Evolutionary conservation across 2,888 invertebrate genomes (phyloP), one percentile per base, ranked within the genome.

Genomic region (Elmis aenea): DNA sequence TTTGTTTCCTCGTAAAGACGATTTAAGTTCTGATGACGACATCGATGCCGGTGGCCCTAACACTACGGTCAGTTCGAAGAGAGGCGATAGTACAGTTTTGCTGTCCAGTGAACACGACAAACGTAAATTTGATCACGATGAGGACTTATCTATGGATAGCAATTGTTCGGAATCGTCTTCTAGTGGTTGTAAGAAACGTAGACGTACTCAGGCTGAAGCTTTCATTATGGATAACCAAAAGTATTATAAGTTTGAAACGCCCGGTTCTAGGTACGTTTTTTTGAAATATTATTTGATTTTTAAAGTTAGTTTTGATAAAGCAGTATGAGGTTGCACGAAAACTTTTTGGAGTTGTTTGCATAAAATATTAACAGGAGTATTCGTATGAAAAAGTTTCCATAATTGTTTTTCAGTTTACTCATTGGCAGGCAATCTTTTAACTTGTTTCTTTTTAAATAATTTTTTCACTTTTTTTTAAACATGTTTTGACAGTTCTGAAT

Each of bases 1-100:
- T 59, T 81, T 90, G 78, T 90, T 90, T 58, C 83, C 87, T 0
- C 80, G 77, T 50, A 73, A 77, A 22, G 78, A 80, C 10, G 79
- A 79, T 37, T 71, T 72, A 0, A 71, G 70, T 36, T 75, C 74
- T 12, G 72, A 72, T 1, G 75, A 74, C 3, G 67, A 68, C 5
- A 78, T 78, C 0, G 76, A 75, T 45, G 61, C 64, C 9, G 69
- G 73, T 25, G 71, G 71, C 2, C 70, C 72, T 4, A 72, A 70
- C 53, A 8, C 57, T 42, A 50, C 51, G 1, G 45, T 39, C n/a
- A 52, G 46, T 28, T 38, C 38, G 9, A 45, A 26, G 13, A 46
- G 42, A 13, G 42, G 39, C n/a, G 51, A 52, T 18, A 51, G 45
- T 26, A 45, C 48, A 5, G 24, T 51, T 10, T 11, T 46, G 27